These are phyloP conservation scores for Horisme vitalbata DNA, from an alignment of 2,888 invertebrate genomes.

Conservation along the genomic window DNA sequence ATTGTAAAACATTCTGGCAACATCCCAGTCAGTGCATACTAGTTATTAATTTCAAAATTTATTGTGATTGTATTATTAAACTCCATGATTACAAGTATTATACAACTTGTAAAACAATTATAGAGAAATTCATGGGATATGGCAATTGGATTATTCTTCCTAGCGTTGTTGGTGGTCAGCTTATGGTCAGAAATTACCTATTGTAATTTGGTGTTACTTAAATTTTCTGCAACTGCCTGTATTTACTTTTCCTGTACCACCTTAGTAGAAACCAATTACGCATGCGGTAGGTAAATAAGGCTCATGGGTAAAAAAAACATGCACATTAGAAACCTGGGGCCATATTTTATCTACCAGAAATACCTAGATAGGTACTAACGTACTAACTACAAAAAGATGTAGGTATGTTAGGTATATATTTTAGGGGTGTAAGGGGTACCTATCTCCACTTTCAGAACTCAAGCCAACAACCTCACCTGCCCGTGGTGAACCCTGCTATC, in stretches of 20 bases:
- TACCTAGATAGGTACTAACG: too few relatives aligned
- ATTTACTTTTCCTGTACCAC: constrained; percentile 1
- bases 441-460: too few relatives aligned
- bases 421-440: too few relatives aligned
- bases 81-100: constrained; percentile 24
- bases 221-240: constrained; percentile 24
- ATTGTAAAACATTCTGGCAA: constrained; percentile 42
- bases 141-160: constrained; percentile 23
- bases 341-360: too few relatives aligned
- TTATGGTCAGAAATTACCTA: constrained; percentile 24
- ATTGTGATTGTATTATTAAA: constrained; percentile 29
- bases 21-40: background rate
- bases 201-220: constrained; percentile 16
- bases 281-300: background rate
- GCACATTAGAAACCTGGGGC: too few relatives aligned
- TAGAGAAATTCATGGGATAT: constrained; percentile 16
- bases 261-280: background rate
- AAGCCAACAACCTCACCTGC: too few relatives aligned
- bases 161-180: constrained; percentile 26
- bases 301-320: too few relatives aligned
- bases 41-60: constrained; percentile 25
- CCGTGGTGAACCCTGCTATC: too few relatives aligned
- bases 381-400: too few relatives aligned
- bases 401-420: too few relatives aligned
- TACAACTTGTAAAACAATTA: constrained; percentile 25